Evolutionary conservation across 2,797 vertebrate species (phyloP), one percentile per base, ranked within the genome.

Genomic region (Syngnathus rostellatus): DNA sequence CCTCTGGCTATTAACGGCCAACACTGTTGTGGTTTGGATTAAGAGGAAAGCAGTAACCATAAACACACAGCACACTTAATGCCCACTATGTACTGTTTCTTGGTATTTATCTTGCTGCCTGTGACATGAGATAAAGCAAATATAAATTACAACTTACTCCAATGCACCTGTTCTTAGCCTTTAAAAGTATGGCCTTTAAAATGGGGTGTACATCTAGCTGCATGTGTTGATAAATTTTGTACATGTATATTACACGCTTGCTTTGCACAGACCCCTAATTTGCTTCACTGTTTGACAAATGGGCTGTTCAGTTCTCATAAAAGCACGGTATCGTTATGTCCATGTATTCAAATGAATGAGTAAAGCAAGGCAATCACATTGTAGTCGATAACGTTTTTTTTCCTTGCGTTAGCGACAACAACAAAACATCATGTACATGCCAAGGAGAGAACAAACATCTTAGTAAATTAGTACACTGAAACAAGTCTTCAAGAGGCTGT

Each of bases 271-370:
- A 67, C 71, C 48, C 59, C 40, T 72, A 65, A 77, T 79, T 69
- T 73, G 46, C 58, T 55, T 73, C 67, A 67, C 65, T 70, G 66
- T 67, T 65, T 70, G 67, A 84, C 67, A 78, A 73, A 80, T 73
- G 16, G 43, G 60, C 58, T 74, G 66, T 67, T 64, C 74, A 66
- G 62, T 70, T 64, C 64, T 57, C 25, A 62, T 68, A 70, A 69
- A 80, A 80, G 63, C 68, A 66, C 68, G 62, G 46, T 61, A 39
- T 69, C 66, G 74, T 80, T 77, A 85, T 82, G 75, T 79, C 69
- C 69, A 12, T 73, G 68, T 80, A 78, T 81, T 85, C 71, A 81
- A 73, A 80, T 68, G 17, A 66, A 60, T 57, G 55, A 46, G 54
- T 62, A 21, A 70, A 71, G 71, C 51, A 6, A 65, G 38, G 64